Evolutionary conservation across 2,888 invertebrate species (phyloP).

Genomic region (Mechanitis messenoides): DNA sequence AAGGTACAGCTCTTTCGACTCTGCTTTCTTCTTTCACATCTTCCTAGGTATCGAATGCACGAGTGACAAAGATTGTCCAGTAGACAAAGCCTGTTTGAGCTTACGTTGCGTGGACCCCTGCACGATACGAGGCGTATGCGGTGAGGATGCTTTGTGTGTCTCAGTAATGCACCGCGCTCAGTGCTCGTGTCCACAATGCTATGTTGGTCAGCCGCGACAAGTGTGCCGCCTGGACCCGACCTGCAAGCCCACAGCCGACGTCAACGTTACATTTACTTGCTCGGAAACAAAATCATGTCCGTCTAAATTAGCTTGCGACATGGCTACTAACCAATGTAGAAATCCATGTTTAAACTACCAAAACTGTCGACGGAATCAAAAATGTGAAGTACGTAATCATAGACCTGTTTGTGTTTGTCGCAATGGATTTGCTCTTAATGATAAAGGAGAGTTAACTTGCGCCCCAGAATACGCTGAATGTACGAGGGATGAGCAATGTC

Average conservation of each 20-base stretch:
- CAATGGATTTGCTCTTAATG: constrained; percentile 91
- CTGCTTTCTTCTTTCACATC: constrained; percentile 77
- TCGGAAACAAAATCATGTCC: constrained; percentile 83
- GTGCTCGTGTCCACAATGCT: constrained; percentile 92
- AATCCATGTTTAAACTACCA: constrained; percentile 86
- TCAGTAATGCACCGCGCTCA: constrained; percentile 89
- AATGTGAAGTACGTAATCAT: constrained; percentile 91
- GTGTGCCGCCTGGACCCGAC: constrained; percentile 87
- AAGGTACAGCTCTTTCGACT: constrained; percentile 85
- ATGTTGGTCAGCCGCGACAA: constrained; percentile 87
- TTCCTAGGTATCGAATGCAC: constrained; percentile 90
- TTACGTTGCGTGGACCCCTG: constrained; percentile 94
- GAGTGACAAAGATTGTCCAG: constrained; percentile 93
- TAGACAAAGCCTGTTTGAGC: constrained; percentile 93
- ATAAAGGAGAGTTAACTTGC: constrained; percentile 90
- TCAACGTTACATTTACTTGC: constrained; percentile 80
- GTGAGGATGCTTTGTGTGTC: constrained; percentile 91
- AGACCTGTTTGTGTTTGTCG: constrained; percentile 92
- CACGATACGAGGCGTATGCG: constrained; percentile 90
- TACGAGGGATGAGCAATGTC: constrained; percentile 87
- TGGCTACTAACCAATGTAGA: constrained; percentile 81
- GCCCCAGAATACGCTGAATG: constrained; percentile 89
- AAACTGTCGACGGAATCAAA: constrained; percentile 87
- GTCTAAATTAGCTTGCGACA: constrained; percentile 83
- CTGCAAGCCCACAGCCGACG: constrained; percentile 80